These are phyloP conservation scores for Bombus sylvicola DNA, from an alignment of 1,140 invertebrate species.

Conservation along the genomic window DNA sequence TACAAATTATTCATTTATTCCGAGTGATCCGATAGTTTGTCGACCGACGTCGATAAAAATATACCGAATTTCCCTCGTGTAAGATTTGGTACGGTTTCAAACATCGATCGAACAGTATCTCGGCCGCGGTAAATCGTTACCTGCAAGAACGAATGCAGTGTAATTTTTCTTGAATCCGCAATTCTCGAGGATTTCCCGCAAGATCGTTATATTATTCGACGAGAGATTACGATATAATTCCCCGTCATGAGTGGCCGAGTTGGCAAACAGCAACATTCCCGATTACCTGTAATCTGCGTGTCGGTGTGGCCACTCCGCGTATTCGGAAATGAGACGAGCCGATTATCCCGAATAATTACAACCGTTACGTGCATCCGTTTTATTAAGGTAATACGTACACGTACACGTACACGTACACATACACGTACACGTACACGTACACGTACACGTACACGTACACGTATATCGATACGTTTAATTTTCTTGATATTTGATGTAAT, in stretches of 20 bases:
- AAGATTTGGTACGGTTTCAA: not conserved
- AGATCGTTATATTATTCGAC: constrained; percentile 34
- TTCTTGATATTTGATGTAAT: constrained; percentile 41
- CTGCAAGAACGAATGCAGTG: not conserved
- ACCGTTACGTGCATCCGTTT: constrained; percentile 36
- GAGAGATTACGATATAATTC: constrained; percentile 35
- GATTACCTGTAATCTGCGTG: constrained; percentile 30
- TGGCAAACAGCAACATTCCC: constrained; percentile 1
- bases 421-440: not conserved
- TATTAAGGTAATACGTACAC: constrained; percentile 38
- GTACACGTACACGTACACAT: not conserved
- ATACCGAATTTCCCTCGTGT: not conserved
- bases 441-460: not conserved
- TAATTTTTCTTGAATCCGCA: not conserved
- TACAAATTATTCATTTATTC: constrained; percentile 16
- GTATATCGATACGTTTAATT: constrained; percentile 38
- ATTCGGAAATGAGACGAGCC: constrained; percentile 36
- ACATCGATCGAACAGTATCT: not conserved
- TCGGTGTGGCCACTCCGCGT: not conserved
- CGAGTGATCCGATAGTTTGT: not conserved
- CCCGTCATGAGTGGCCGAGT: not conserved
- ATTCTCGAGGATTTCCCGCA: not conserved
- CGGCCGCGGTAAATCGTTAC: not conserved
- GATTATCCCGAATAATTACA: constrained; percentile 53
- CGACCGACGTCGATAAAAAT: not conserved